Conservation (phyloP, 2,797 vertebrate species). For the Oceanodroma leucorhoa region DNA sequence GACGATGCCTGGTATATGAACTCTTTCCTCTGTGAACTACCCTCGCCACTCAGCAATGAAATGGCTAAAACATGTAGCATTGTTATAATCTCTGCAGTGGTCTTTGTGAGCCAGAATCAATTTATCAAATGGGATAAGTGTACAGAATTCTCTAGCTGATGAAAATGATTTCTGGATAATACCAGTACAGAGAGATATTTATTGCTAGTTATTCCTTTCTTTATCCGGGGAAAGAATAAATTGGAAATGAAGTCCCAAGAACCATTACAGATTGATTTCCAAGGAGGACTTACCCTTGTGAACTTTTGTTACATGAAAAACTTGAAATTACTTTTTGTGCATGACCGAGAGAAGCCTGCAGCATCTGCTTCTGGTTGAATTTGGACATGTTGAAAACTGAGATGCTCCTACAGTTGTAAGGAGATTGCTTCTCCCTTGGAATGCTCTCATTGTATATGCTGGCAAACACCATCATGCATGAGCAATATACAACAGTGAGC, state of each 20-base stretch:
- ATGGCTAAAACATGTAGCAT: neutral
- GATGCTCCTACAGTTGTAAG: neutral
- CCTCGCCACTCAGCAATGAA: neutral
- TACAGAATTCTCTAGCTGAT: neutral
- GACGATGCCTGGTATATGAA: neutral
- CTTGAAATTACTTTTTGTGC: neutral
- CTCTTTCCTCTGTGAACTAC: neutral
- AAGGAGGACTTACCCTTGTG: neutral
- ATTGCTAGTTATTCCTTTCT: neutral
- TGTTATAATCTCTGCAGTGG: neutral
- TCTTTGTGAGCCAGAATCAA: neutral
- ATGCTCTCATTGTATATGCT: neutral
- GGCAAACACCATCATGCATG: neutral
- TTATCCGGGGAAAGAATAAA: neutral
- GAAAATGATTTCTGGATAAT: slow-evolving; percentile 14
- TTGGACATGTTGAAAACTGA: neutral
- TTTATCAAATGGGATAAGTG: neutral
- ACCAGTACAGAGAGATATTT: neutral
- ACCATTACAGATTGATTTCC: neutral
- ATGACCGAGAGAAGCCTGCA: neutral
- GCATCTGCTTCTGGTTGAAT: neutral
- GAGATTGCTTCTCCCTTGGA: neutral
- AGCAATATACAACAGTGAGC: neutral
- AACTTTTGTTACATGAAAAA: neutral
- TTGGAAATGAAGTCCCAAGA: neutral